A percentile compares a stretch with the other conserved stretches of the same genome.
These are phyloP conservation scores for Penelope pileata DNA, from an alignment of 2,113 vertebrate genomes.

Conservation along the genomic window DNA sequence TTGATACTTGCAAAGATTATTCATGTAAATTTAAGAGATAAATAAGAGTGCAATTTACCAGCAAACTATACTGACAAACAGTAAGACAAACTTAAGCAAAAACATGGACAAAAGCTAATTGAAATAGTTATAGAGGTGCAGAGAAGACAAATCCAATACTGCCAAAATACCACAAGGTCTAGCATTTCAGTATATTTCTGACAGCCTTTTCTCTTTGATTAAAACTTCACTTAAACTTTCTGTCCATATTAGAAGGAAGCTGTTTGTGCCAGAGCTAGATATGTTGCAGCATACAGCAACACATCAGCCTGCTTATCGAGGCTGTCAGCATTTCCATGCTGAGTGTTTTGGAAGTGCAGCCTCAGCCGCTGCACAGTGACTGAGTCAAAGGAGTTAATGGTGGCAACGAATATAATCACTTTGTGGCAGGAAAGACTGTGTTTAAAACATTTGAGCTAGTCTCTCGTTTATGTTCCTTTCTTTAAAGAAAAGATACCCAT, in stretches of 20 bases:
- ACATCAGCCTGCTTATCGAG: conserved; percentile 37
- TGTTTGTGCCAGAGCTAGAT: conserved; percentile 32
- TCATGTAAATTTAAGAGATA: conserved; percentile 14
- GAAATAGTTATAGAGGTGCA: conserved; percentile 26
- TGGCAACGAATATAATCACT: neutral
- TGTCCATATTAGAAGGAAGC: conserved; percentile 65
- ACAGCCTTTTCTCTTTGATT: conserved; percentile 59
- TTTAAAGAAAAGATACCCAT: neutral
- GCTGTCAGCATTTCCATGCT: neutral
- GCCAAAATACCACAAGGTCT: conserved; percentile 19
- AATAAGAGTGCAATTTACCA: neutral
- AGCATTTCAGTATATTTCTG: conserved; percentile 36
- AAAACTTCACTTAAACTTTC: conserved; percentile 67
- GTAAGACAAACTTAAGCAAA: neutral
- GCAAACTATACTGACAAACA: conserved; percentile 48
- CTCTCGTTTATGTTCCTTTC: neutral
- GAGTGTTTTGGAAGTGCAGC: neutral
- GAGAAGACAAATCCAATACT: conserved; percentile 43
- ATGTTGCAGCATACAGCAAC: conserved; percentile 40
- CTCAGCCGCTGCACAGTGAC: conserved; percentile 19
- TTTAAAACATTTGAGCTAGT: neutral
- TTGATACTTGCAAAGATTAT: neutral
- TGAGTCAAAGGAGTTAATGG: conserved; percentile 59
- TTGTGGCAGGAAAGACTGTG: neutral
- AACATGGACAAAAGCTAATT: conserved; percentile 40